Evolutionary conservation across 2,797 vertebrate species (phyloP).

Genomic region (Pelochelys cantorii): DNA sequence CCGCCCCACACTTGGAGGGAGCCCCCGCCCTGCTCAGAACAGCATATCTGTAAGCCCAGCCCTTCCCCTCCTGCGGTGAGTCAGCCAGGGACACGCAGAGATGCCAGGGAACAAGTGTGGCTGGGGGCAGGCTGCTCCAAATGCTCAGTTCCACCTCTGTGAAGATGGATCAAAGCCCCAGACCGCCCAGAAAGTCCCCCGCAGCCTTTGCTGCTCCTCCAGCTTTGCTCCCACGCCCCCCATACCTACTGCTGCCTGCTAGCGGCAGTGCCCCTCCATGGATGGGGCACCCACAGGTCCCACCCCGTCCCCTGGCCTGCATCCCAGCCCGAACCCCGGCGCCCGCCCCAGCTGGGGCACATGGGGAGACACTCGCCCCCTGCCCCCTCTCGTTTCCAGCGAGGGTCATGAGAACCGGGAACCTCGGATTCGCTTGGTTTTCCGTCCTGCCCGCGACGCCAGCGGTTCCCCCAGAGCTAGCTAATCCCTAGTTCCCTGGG

Average conservation of each 20-base stretch:
- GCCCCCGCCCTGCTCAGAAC: not conserved
- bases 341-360: no score
- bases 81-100: no score
- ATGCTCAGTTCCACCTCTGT: not conserved
- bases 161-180: not conserved
- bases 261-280: no score
- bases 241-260: no score
- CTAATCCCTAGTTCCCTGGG: not conserved
- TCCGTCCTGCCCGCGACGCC: not conserved
- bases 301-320: no score
- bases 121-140: not conserved
- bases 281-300: no score
- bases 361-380: no score
- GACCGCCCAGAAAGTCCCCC: not conserved
- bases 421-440: not conserved
- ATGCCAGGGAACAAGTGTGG: no score
- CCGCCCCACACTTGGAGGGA: not conserved
- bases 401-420: not conserved
- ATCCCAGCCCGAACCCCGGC: no score
- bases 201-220: not conserved
- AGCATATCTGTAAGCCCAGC: not conserved
- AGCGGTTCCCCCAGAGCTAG: not conserved
- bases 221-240: not conserved
- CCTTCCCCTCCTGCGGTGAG: no score
- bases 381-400: no score